Evolutionary conservation across 2,113 vertebrate genomes (phyloP).

Genomic region (Plestiodon gilberti): DNA sequence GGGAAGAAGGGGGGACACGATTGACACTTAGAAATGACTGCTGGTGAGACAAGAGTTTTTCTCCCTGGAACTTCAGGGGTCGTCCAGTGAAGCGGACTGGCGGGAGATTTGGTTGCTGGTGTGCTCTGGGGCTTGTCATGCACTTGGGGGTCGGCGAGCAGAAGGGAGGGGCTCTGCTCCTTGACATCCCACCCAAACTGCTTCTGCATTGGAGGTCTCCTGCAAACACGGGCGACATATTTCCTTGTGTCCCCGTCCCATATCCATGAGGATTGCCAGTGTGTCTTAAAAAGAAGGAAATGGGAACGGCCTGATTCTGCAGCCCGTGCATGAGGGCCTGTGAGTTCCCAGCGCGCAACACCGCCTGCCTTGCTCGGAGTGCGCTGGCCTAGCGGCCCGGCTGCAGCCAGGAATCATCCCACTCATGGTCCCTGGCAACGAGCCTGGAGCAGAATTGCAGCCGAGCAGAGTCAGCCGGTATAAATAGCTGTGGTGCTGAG

Average conservation of each 20-base stretch:
- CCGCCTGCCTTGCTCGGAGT: not conserved
- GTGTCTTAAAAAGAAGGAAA: not conserved
- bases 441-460: not conserved
- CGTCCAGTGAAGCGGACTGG: too few species aligned
- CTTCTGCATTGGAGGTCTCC: not conserved
- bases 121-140: not conserved
- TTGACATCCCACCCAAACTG: not conserved
- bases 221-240: not conserved
- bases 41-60: too few species aligned
- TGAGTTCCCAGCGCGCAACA: too few species aligned
- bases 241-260: not conserved
- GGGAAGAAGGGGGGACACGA: too few species aligned
- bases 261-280: not conserved
- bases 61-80: too few species aligned
- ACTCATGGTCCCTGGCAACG: not conserved
- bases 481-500: slow-evolving; percentile 6
- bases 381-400: not conserved
- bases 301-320: not conserved
- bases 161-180: not conserved
- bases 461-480: not conserved
- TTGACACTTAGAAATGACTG: too few species aligned
- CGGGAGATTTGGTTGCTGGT: not conserved
- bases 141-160: too few species aligned
- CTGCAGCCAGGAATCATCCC: not conserved
- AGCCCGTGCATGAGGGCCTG: not conserved